These are phyloP conservation scores for Galagoides demidoff DNA, from an alignment of 2,797 vertebrate species.

Conservation along the genomic window DNA sequence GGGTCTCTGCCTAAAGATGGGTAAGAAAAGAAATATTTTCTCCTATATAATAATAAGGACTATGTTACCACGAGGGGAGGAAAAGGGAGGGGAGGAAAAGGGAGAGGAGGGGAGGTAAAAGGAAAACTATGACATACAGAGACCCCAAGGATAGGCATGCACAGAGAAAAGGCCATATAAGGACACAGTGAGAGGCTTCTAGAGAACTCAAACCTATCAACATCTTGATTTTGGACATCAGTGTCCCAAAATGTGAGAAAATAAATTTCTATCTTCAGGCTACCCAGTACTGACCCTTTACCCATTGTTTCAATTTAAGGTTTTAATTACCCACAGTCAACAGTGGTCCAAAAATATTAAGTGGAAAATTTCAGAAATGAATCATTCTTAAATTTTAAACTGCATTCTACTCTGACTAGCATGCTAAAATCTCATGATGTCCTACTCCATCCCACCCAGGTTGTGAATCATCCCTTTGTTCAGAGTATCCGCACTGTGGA, in stretches of 20 bases:
- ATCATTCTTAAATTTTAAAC: neutral
- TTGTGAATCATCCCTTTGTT: neutral
- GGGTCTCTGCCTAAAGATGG: too few relatives aligned
- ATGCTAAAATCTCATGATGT: neutral
- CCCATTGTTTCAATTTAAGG: neutral
- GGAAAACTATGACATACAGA: neutral
- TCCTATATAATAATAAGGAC: too few relatives aligned
- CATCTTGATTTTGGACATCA: neutral
- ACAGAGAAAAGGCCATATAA: neutral
- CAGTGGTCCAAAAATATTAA: neutral
- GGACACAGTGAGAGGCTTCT: neutral
- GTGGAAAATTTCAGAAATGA: neutral
- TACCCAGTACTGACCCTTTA: neutral
- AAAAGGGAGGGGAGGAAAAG: neutral
- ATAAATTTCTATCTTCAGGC: neutral
- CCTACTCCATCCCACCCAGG: neutral
- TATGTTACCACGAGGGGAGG: too few relatives aligned
- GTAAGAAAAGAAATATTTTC: too few relatives aligned
- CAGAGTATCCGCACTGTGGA: neutral
- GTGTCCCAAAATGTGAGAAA: neutral
- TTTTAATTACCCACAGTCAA: neutral
- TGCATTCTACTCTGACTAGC: neutral
- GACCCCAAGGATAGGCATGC: neutral
- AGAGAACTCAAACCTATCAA: neutral
- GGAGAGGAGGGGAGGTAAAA: neutral